Conservation (phyloP, 2,797 vertebrate species). For the Etheostoma nigrum region DNA sequence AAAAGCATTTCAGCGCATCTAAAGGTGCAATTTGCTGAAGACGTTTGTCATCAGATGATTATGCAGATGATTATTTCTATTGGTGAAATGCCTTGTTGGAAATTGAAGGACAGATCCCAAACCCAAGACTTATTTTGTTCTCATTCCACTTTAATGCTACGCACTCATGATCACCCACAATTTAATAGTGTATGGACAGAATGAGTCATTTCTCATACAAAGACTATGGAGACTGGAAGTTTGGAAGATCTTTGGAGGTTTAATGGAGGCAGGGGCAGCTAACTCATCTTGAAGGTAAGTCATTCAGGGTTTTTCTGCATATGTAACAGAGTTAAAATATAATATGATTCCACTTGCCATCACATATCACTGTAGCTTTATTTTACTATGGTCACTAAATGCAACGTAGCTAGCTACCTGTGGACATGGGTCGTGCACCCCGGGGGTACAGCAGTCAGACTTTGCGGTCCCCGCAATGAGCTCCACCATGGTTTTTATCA, state of each 20-base stretch:
- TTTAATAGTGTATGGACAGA: slow-evolving; percentile 19
- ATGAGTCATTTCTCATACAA: slow-evolving; percentile 28
- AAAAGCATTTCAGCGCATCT: neutral
- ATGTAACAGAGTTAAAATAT: too few species aligned
- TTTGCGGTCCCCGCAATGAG: too few species aligned
- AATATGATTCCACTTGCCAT: too few species aligned
- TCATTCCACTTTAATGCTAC: neutral
- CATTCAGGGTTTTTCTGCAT: too few species aligned
- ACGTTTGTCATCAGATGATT: neutral
- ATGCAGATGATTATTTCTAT: neutral
- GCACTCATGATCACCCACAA: slow-evolving; percentile 2
- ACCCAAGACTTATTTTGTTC: neutral
- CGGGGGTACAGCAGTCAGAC: too few species aligned
- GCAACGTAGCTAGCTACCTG: too few species aligned
- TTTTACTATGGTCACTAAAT: too few species aligned
- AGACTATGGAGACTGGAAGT: neutral
- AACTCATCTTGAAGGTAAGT: too few species aligned
- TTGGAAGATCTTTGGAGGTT: neutral
- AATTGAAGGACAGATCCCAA: neutral
- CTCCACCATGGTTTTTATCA: too few species aligned
- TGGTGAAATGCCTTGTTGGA: neutral
- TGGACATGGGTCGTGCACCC: too few species aligned
- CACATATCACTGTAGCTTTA: too few species aligned
- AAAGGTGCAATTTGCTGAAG: neutral
- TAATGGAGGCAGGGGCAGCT: too few species aligned